These are phyloP conservation scores for Pycnonotus jocosus DNA, from an alignment of 2,113 vertebrate genomes.

Conservation along the genomic window DNA sequence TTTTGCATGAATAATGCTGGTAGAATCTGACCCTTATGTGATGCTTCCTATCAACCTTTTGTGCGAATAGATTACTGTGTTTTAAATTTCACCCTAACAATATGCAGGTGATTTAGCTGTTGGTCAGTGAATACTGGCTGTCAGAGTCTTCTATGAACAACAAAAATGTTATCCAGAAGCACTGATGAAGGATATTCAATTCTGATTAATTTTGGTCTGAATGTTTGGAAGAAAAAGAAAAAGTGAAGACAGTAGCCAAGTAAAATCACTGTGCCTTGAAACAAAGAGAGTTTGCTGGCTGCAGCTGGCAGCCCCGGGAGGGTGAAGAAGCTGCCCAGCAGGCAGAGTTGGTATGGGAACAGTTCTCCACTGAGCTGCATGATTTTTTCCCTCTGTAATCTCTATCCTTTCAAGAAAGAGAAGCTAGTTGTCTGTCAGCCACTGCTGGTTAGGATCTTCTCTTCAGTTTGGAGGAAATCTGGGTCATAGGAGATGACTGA, in stretches of 20 bases:
- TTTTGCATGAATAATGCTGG: not conserved
- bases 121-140: not conserved
- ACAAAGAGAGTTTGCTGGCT: not conserved
- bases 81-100: not conserved
- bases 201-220: not conserved
- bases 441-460: not conserved
- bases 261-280: not conserved
- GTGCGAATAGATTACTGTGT: not conserved
- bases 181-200: not conserved
- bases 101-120: not conserved
- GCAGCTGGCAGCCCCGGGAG: not conserved
- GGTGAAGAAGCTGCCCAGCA: not conserved
- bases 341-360: not conserved
- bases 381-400: not conserved
- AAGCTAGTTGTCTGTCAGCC: constrained; percentile 17
- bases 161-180: not conserved
- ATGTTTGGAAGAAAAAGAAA: not conserved
- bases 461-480: constrained; percentile 12
- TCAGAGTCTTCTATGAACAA: not conserved
- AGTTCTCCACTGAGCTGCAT: not conserved
- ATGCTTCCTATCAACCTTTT: not conserved
- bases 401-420: constrained; percentile 18
- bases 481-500: not conserved
- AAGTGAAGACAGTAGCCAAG: not conserved
- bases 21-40: not conserved